These are phyloP conservation scores for Pantala flavescens DNA, from an alignment of 1,140 invertebrate genomes.

Conservation along the genomic window DNA sequence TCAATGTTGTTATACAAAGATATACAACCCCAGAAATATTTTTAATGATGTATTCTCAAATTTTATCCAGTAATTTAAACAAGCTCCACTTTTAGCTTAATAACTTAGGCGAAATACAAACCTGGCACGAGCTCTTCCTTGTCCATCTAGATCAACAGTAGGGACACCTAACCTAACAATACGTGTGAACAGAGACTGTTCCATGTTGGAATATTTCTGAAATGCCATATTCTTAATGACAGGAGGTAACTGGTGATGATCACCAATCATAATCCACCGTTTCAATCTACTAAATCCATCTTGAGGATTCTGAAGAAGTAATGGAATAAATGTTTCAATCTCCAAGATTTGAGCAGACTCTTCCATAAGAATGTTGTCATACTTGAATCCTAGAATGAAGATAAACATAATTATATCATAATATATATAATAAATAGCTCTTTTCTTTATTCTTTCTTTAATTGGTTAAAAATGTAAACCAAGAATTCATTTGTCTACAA, in stretches of 20 bases:
- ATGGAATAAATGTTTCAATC: slow-evolving; percentile 98
- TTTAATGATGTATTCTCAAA: no score
- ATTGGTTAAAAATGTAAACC: background rate
- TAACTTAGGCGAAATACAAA: slow-evolving; percentile 28
- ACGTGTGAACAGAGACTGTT: slow-evolving; percentile 94
- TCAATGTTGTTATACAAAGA: no score
- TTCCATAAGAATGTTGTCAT: slow-evolving; percentile 99
- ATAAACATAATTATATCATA: slow-evolving; percentile 15
- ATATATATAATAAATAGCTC: background rate
- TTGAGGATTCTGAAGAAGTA: slow-evolving; percentile 93
- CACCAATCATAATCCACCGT: slow-evolving; percentile 99
- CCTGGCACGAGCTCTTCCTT: slow-evolving; percentile 86
- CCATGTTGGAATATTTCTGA: slow-evolving; percentile 99
- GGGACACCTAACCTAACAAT: slow-evolving; percentile 94
- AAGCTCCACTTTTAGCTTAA: no score
- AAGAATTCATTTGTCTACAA: background rate
- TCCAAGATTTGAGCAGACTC: slow-evolving; percentile 98
- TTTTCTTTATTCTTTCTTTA: background rate
- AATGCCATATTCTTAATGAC: slow-evolving; percentile 99
- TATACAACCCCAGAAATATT: no score
- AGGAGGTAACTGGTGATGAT: slow-evolving; percentile 97
- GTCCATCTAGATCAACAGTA: slow-evolving; percentile 92
- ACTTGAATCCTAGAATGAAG: slow-evolving; percentile 63
- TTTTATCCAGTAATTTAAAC: no score
- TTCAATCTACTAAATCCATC: slow-evolving; percentile 93